Base-by-base conservation (phyloP, 2,888 invertebrate genomes). In the Drosophila birchii region DNA sequence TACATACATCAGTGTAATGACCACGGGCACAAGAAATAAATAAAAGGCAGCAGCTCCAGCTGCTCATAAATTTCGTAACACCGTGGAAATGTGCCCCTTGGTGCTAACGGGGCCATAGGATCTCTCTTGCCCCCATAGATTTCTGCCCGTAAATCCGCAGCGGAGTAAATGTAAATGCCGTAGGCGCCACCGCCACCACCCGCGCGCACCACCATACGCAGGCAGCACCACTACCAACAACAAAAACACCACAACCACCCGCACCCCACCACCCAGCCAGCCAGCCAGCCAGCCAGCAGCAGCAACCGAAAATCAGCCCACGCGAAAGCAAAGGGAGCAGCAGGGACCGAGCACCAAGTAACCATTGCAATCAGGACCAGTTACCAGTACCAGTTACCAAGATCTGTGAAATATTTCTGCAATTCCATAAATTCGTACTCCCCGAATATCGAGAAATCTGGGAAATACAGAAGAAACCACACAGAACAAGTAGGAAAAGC, bases 11-110 rank as follows among this genome's bases (percentile, higher is more conserved):
- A 16, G 61, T 75, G 85, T 83, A 83, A 83, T 81, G 87, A 81
- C 85, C 79, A 87, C 51, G 20, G 34, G 78, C 76, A 68, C 75
- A 82, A 82, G 86, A 87, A 85, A 87, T 82, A 87, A 87, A 87
- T 82, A 85, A 60, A 77, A 59, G 43, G 43, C 67, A 58, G 66
- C 74, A 79, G 74, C 84, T 84, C 85, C 87, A 87, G 82, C 85
- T 87, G 82, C 82, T 84, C 79, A 67, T 75, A 56, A 67, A 75
- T 75, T 75, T 75, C 74, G 74, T 75, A 75, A 75, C 62, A 62
- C 73, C 41, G 51, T 56, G 36, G 68, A 69, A 69, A 70, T 73
- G 74, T 73, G 74, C 64, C 74, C 72, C 72, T 74, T 57, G 72
- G 72, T 73, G 63, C 72, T 23, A 53, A 63, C 64, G 74, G 72